phyloP scores from a whole-genome alignment of 2,888 invertebrate species.

The Mesorhabditis sp. region DNA sequence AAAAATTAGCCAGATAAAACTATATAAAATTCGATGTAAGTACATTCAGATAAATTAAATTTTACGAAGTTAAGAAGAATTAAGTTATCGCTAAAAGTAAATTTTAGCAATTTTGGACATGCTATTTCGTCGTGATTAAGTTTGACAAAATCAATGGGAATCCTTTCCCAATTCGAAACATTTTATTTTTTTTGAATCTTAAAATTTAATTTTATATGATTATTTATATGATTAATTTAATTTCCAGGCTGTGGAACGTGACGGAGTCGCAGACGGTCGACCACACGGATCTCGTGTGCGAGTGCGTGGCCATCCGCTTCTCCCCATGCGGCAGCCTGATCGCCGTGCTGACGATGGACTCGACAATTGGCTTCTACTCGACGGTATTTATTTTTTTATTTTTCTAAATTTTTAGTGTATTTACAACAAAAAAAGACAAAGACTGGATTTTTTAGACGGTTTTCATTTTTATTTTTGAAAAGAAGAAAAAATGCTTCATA shows the following conservation, averaged over 20 bases:
- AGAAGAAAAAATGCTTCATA: conserved; percentile 76
- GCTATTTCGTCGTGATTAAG: no score
- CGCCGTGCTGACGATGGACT: conserved; percentile 85
- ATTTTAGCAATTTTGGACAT: no score
- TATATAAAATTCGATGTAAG: no score
- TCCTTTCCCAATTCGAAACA: no score
- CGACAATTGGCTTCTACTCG: conserved; percentile 78
- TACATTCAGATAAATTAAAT: no score
- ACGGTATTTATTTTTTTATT: conserved; percentile 59
- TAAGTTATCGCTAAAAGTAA: no score
- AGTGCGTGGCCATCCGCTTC: conserved; percentile 76
- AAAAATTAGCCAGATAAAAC: no score
- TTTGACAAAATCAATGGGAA: no score
- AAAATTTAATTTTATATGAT: no score
- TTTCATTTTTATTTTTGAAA: conserved; percentile 66
- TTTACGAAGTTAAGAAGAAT: no score
- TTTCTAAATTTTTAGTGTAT: conserved; percentile 10
- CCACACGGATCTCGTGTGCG: conserved; percentile 30
- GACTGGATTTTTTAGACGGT: conserved; percentile 71
- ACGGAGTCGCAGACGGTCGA: conserved; percentile 25
- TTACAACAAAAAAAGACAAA: neutral
- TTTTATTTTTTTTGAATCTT: no score
- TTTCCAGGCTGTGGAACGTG: conserved; percentile 31
- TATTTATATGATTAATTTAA: neutral
- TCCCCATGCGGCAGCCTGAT: conserved; percentile 87